Base-by-base conservation (phyloP, 2,113 vertebrate genomes). In the Scolopax mira region DNA sequence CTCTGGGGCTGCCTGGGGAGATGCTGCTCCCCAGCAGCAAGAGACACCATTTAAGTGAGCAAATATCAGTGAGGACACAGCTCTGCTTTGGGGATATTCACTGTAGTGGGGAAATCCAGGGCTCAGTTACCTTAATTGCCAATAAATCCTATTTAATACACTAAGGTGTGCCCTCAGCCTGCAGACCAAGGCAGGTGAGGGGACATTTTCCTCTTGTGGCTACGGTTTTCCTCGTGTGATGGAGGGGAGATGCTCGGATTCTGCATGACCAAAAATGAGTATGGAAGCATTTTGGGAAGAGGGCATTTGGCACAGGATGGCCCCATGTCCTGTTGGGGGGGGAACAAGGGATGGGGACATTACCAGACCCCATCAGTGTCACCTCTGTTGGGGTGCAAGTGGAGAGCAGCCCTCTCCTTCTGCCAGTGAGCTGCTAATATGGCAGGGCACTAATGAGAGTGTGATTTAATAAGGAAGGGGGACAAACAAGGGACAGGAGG, bases 401-500 rank as follows among this genome's bases (percentile, higher is more conserved):
- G 8, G 42, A 39, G 25, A 25, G 22, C 42, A 44, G 48, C 33
- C 54, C 27, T n/a, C 57, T 62, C 10, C 10, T 18, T 57, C 84
- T 42, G 25, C 48, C 73, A 35, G 48, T 30, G 7, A 70, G 55
- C 61, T 88, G 41, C 75, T 74, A 42, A 41, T 8, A 82, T n/a
- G 61, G 13, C 9, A 18, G 35, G 64, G 19, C 48, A 46, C 51
- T 74, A 66, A 71, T 0, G 13, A 85, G 44, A n/a, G 17, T 28
- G 57, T 52, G 27, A 57, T 60, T 85, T 64, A 49, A n/a, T 41
- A 39, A 69, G 48, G 16, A 37, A 79, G 18, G 44, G 55, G 28
- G 41, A 51, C 22, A 65, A 64, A 51, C 0, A 5, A 65, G 16
- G 55, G 58, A 9, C 0, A 0, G 35, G 37, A 23, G 57, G 17